These are phyloP conservation scores for Magallana nippona DNA, from an alignment of 2,888 invertebrate species.

Conservation along the genomic window DNA sequence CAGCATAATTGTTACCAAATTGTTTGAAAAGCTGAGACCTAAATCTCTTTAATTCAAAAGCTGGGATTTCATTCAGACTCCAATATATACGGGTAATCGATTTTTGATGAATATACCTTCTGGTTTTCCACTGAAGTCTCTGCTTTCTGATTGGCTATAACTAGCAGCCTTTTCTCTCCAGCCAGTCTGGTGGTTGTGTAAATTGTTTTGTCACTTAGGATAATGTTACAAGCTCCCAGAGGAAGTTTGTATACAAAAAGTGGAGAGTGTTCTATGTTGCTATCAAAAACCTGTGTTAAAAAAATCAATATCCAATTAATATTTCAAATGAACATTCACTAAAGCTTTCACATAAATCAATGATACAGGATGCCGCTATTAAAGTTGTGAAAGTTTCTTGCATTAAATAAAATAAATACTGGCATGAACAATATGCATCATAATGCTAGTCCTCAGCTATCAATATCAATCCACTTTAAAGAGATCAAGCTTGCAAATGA, in stretches of 20 bases:
- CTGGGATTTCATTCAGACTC: no score
- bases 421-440: no score
- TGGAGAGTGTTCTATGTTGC: constrained; percentile 85
- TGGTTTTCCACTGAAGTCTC: constrained; percentile 79
- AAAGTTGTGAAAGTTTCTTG: no score
- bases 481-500: no score
- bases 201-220: constrained; percentile 86
- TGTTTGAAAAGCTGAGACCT: no score
- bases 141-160: constrained; percentile 84
- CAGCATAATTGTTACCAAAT: no score
- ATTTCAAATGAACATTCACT: neutral
- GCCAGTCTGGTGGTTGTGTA: constrained; percentile 81
- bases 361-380: no score
- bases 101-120: constrained; percentile 53
- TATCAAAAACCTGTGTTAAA: constrained; percentile 84
- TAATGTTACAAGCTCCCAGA: constrained; percentile 83
- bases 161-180: constrained; percentile 76
- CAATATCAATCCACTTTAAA: no score
- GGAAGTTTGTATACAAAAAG: constrained; percentile 87
- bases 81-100: no score
- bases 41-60: no score
- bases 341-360: neutral
- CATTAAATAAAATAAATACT: no score
- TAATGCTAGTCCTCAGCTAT: no score
- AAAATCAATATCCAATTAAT: constrained; percentile 35